Base-by-base conservation (phyloP, 2,797 vertebrate genomes). In the Poeciliopsis infans region DNA sequence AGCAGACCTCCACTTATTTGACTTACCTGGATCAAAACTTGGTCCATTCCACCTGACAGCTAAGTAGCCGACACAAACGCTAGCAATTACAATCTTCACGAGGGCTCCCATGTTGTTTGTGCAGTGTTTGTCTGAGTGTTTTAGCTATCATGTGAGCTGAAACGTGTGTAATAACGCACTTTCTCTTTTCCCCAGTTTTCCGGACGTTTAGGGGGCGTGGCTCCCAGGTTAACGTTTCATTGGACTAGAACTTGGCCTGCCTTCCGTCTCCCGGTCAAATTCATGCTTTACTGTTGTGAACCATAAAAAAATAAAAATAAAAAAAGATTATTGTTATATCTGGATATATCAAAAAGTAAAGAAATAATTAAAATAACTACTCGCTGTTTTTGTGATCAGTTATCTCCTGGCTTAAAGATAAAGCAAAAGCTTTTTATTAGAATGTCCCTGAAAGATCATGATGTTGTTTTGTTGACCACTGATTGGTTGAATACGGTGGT, bases 1-100 rank as follows among this genome's bases (percentile, higher is more conserved):
- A 70, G 25, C 41, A 46, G 6, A 36, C 2, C 0, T 36, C 36
- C 36, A n/a, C 39, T 53, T 36, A 59, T 25, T 39, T 49, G 53
- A 25, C 91, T 90, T 87, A 95, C 94, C 94, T 84, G 92, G 51
- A 47, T 94, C 66, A 69, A 95, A 95, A 2, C 77, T 84, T 1
- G 92, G 91, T 31, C 47, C 28, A 66, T 15, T 91, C 94, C 92
- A 95, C 57, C 75, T 90, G 73, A 86, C 75, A 80, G 92, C 92
- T 0, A 95, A 8, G 69, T 85, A 88, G 69, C 66, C 87, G 46
- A 87, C 86, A 75, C 71, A 70, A 12, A 89, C 1, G 84, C 88
- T 88, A 0, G 43, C 82, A 0, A 94, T 39, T 0, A 93, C 0
- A 8, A 93, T 3, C 84, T 92, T 94, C 13, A 70, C 79, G 0